A percentile compares a stretch with the other conserved stretches of the same genome.
Evolutionary conservation across 2,888 invertebrate genomes (phyloP).

Genomic region (Pardosa pseudoannulata): DNA sequence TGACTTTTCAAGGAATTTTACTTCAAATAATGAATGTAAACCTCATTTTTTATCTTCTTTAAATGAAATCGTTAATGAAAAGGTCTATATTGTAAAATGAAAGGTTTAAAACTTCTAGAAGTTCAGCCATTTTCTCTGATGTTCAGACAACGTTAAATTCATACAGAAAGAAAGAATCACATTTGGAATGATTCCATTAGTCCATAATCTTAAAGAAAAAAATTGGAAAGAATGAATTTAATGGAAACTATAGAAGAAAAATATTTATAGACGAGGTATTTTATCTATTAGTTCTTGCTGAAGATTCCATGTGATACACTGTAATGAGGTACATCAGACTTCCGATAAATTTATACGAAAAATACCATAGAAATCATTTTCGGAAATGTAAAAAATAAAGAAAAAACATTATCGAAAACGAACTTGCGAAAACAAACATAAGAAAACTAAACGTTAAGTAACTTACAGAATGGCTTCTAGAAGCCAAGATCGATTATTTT

Average conservation of each 20-base stretch:
- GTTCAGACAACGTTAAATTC: too few relatives aligned
- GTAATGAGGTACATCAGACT: slow-evolving; percentile 57
- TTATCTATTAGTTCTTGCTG: slow-evolving; percentile 61
- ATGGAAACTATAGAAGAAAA: slow-evolving; percentile 37
- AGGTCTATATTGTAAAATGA: slow-evolving; percentile 1
- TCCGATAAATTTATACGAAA: slow-evolving; percentile 62
- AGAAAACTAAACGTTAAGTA: slow-evolving; percentile 57
- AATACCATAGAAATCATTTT: slow-evolving; percentile 66
- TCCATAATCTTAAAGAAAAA: slow-evolving; percentile 39
- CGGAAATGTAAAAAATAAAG: slow-evolving; percentile 27
- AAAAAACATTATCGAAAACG: slow-evolving; percentile 64
- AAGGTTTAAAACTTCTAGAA: slow-evolving; percentile 15
- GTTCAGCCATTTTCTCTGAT: background rate
- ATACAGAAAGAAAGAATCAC: too few relatives aligned
- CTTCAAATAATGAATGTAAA: too few relatives aligned
- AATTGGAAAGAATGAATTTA: slow-evolving; percentile 26
- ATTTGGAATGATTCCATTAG: slow-evolving; percentile 51
- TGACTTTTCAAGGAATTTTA: too few relatives aligned
- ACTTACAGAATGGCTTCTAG: slow-evolving; percentile 59
- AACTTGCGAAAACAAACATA: slow-evolving; percentile 62
- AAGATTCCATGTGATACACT: slow-evolving; percentile 52
- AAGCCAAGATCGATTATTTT: slow-evolving; percentile 58
- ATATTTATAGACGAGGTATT: slow-evolving; percentile 23
- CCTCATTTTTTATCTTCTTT: too few relatives aligned
- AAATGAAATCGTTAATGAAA: too few relatives aligned